Evolutionary conservation across 2,888 invertebrate genomes (phyloP).

Genomic region (Sabatieria punctata): DNA sequence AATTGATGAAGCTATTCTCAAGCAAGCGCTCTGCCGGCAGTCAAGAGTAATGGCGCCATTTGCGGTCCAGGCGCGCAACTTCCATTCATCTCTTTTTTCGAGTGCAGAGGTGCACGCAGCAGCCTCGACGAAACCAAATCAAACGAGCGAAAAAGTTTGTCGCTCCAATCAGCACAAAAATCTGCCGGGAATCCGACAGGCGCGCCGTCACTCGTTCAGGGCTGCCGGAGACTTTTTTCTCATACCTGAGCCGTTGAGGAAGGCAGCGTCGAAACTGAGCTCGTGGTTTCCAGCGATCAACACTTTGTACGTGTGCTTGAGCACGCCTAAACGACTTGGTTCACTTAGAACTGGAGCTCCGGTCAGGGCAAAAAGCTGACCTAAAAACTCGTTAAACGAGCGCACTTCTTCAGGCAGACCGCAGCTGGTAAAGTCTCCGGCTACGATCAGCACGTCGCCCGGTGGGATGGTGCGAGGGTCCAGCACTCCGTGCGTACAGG

Average conservation of each 20-base stretch:
- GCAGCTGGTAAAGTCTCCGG: conserved; percentile 64
- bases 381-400: conserved; percentile 58
- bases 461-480: conserved; percentile 45
- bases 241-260: conserved; percentile 34
- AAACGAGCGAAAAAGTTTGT: too few relatives aligned
- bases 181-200: not conserved
- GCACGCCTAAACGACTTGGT: conserved; percentile 16
- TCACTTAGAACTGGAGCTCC: not conserved
- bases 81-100: conserved; percentile 12
- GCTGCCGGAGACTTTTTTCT: too few relatives aligned
- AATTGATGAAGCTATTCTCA: too few relatives aligned
- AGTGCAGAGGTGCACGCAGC: conserved; percentile 16
- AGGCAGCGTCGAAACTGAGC: conserved; percentile 52
- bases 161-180: too few relatives aligned
- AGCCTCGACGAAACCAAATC: too few relatives aligned
- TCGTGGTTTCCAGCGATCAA: conserved; percentile 75
- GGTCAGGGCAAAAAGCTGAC: conserved; percentile 27
- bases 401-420: conserved; percentile 54
- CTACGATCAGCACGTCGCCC: conserved; percentile 65
- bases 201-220: too few relatives aligned
- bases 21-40: too few relatives aligned
- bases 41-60: too few relatives aligned
- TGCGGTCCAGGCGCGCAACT: too few relatives aligned
- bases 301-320: conserved; percentile 59
- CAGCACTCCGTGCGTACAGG: conserved; percentile 18